Evolutionary conservation across 2,797 vertebrate species (phyloP), one percentile per base, ranked within the genome.

Genomic region (Micropoecilia bifurca): DNA sequence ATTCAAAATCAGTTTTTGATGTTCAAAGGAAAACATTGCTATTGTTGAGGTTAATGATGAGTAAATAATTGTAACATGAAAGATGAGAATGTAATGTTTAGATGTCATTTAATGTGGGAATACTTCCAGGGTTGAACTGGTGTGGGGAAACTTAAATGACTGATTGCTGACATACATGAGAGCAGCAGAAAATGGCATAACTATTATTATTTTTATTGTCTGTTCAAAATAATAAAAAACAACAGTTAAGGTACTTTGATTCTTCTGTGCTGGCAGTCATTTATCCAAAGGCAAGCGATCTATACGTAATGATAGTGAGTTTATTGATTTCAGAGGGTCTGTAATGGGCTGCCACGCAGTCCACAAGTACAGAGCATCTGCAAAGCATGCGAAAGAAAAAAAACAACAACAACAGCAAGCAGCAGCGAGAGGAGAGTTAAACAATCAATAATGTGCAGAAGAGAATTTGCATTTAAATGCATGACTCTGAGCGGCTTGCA

Each of bases 401-500:
- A 63, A 33, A 84, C 71, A 78, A 82, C 8, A 59, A 84, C 71
- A 77, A 81, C 73, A 50, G 50, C 71, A 61, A 71, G 69, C 71
- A 77, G n/a, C 36, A 28, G 71, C 69, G 57, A 25, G 57, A 25
- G 61, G 20, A 46, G 78, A 89, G 81, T 79, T 78, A 33, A 75
- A 78, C 68, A 74, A 87, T 89, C 91, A 86, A 89, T 92, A 88
- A 88, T 81, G 66, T 55, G 75, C 81, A 83, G 74, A 71, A 73
- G 77, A 78, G 71, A 83, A 91, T 93, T 92, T 87, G 86, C 89
- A 90, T 93, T 90, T 90, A 87, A 90, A 92, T 90, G 81, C 74
- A 53, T 77, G 77, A 82, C n/a, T 80, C 43, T 45, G 61, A 82
- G 75, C 72, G 63, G 73, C 81, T 78, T 43, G 69, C 84, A 50